Evolutionary conservation across 1,140 invertebrate genomes (phyloP).

Genomic region (Zaprionus taronus): DNA sequence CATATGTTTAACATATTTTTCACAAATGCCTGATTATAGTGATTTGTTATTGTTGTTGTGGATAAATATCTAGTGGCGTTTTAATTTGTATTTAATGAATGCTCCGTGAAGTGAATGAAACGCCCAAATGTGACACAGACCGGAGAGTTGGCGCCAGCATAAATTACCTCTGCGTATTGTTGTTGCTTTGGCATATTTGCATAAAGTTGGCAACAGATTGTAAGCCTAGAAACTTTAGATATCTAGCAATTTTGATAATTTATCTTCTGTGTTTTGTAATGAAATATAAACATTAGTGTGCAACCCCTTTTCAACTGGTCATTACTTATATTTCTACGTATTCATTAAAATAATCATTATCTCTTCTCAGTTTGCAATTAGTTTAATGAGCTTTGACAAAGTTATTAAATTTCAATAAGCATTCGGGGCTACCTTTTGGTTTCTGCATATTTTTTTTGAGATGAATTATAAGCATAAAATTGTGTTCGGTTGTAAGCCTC

Average conservation of each 20-base stretch:
- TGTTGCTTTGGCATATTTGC: slow-evolving; percentile 13
- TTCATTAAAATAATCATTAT: background rate
- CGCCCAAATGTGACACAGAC: slow-evolving; percentile 16
- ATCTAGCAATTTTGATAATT: background rate
- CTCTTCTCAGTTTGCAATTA: slow-evolving; percentile 13
- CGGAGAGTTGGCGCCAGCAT: slow-evolving; percentile 46
- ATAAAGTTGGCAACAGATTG: slow-evolving; percentile 9
- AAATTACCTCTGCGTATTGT: slow-evolving; percentile 34
- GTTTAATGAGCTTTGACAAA: slow-evolving; percentile 33
- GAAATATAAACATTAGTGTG: background rate
- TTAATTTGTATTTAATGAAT: slow-evolving; percentile 48
- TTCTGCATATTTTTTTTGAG: slow-evolving; percentile 11
- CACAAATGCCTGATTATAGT: slow-evolving; percentile 42
- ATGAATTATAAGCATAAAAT: slow-evolving; percentile 23
- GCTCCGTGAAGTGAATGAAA: slow-evolving; percentile 7
- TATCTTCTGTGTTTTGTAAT: background rate
- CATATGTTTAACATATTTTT: slow-evolving; percentile 56
- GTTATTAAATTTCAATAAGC: slow-evolving; percentile 36
- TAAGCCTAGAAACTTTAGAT: background rate
- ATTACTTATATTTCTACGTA: background rate
- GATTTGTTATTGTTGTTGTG: slow-evolving; percentile 33
- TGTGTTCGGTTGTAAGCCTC: slow-evolving; percentile 40
- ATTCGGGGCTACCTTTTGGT: background rate
- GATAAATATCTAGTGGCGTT: slow-evolving; percentile 37
- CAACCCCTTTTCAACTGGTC: no score